Percentiles rank a stretch among this genome's conserved stretches.
phyloP scores from a whole-genome alignment of 2,888 invertebrate species.

The Sminthurides aquaticus region DNA sequence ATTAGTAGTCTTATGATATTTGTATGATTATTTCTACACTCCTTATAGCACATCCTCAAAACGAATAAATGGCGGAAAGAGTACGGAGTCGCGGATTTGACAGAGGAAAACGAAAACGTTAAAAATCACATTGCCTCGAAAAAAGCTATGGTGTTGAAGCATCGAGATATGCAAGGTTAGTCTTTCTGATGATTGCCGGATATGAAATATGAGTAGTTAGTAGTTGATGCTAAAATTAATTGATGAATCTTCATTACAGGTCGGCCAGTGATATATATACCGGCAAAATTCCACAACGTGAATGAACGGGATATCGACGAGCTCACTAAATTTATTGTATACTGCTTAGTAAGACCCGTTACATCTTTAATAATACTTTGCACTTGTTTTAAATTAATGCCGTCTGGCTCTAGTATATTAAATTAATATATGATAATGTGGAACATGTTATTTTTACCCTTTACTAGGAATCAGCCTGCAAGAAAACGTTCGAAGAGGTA shows the following conservation, averaged over 20 bases:
- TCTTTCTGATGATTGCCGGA: not conserved
- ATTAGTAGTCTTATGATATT: constrained; percentile 12
- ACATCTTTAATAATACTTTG: not conserved
- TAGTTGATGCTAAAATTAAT: too few relatives aligned
- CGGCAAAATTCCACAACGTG: constrained; percentile 66
- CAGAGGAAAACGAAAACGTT: constrained; percentile 51
- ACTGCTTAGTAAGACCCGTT: constrained; percentile 56
- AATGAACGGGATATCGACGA: constrained; percentile 65
- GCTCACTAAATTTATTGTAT: constrained; percentile 69
- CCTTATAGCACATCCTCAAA: constrained; percentile 69
- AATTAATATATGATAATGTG: not conserved
- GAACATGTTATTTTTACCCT: constrained; percentile 21
- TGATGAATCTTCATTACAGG: constrained; percentile 50
- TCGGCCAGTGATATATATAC: constrained; percentile 69
- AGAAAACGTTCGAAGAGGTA: constrained; percentile 69
- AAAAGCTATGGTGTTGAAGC: constrained; percentile 62
- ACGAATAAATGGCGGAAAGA: constrained; percentile 72
- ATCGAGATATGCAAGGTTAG: constrained; percentile 57
- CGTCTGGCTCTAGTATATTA: too few relatives aligned
- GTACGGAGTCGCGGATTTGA: constrained; percentile 60
- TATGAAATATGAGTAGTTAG: not conserved
- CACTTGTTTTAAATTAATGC: too few relatives aligned
- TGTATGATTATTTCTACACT: constrained; percentile 23
- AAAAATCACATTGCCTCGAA: constrained; percentile 55
- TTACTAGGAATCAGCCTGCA: constrained; percentile 65